A percentile compares a stretch with the other conserved stretches of the same genome.
phyloP scores from a whole-genome alignment of 53 echinoderm and acorn worm species.

The Henricia sp. region DNA sequence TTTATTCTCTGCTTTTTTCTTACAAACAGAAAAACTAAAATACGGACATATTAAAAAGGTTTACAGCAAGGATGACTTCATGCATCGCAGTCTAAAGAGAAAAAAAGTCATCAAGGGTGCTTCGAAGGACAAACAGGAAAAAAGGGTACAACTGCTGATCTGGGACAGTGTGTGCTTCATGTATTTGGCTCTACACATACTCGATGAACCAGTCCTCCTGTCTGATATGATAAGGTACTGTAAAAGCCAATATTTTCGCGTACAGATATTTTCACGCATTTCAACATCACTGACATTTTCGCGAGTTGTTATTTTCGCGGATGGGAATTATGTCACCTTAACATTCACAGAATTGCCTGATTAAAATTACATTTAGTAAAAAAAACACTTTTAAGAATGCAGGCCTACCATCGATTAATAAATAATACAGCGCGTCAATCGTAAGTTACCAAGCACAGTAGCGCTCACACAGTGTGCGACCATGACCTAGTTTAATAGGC shows the following conservation, averaged over 20 bases:
- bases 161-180: conserved; percentile 71
- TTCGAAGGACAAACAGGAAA: not conserved
- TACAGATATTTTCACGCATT: not conserved
- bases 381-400: too few species aligned
- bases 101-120: not conserved
- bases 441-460: too few species aligned
- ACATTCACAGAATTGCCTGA: not conserved
- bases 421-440: too few species aligned
- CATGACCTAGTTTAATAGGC: too few species aligned
- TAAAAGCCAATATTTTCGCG: not conserved
- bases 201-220: conserved; percentile 71
- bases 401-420: too few species aligned
- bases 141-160: conserved; percentile 5
- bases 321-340: not conserved
- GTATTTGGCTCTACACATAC: conserved; percentile 62
- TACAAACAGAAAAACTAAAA: not conserved
- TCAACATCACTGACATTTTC: not conserved
- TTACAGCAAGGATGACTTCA: conserved; percentile 16
- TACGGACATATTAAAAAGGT: not conserved
- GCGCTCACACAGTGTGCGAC: too few species aligned
- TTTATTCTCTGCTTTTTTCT: not conserved
- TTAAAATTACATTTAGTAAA: not conserved
- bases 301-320: not conserved
- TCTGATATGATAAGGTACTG: conserved; percentile 76
- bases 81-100: conserved; percentile 8